Percentiles rank a stretch among this genome's conserved stretches.
Evolutionary conservation across 1,140 invertebrate genomes (phyloP).

Genomic region (Littorina saxatilis): DNA sequence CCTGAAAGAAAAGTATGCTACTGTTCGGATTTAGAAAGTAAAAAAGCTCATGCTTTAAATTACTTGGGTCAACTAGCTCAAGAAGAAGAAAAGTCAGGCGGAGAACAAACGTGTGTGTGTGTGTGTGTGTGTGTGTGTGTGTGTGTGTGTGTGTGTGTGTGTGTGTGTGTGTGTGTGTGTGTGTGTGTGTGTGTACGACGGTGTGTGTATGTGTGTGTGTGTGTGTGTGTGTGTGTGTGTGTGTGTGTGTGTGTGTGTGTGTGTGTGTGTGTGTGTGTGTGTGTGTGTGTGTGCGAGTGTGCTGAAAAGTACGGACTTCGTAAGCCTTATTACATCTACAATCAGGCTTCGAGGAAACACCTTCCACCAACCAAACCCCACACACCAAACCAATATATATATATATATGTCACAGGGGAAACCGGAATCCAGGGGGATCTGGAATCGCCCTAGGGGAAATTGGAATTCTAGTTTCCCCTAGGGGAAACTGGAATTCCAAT

Average conservation of each 20-base stretch:
- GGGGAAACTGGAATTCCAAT: no score
- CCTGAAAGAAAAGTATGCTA: no score
- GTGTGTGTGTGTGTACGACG: not conserved
- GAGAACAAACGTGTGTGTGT: not conserved
- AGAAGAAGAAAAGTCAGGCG: not conserved
- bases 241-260: conserved; percentile 18
- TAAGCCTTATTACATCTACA: no score
- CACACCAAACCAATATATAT: no score
- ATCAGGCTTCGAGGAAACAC: no score
- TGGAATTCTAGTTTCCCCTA: no score
- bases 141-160: conserved; percentile 1
- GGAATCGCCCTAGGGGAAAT: no score
- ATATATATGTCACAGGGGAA: no score
- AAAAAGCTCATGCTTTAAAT: not conserved
- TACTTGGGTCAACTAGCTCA: no score
- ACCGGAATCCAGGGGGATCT: no score
- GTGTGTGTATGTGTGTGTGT: conserved; percentile 6
- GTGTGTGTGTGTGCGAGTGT: not conserved
- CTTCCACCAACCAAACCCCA: no score
- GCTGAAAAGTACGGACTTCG: not conserved
- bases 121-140: not conserved
- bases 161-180: not conserved
- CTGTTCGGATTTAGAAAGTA: no score
- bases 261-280: not conserved
- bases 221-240: conserved; percentile 3